These are phyloP conservation scores for Maniola jurtina DNA, from an alignment of 1,140 invertebrate genomes.

Conservation along the genomic window DNA sequence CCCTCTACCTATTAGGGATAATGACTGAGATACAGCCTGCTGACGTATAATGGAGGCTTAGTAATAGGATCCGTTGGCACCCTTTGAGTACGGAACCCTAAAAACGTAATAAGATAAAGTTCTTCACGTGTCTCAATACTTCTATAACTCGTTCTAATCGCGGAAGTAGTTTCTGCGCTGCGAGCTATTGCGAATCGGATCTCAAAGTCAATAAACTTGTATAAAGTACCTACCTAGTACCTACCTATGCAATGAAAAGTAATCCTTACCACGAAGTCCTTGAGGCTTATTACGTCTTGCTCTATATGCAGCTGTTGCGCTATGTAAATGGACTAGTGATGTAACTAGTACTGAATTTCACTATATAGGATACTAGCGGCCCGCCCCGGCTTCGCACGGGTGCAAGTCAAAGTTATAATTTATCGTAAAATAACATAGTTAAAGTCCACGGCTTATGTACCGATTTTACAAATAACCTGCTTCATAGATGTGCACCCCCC, in stretches of 20 bases:
- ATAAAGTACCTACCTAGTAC: too few relatives aligned
- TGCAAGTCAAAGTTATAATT: too few relatives aligned
- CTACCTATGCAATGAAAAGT: constrained; percentile 8
- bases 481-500: too few relatives aligned
- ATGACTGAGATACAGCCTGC: too few relatives aligned
- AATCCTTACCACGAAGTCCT: constrained; percentile 12
- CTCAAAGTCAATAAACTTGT: constrained; percentile 33
- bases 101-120: constrained; percentile 18
- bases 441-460: too few relatives aligned
- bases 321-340: constrained; percentile 3
- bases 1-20: too few relatives aligned
- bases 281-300: constrained; percentile 14
- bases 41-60: too few relatives aligned
- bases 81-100: neutral
- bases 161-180: constrained; percentile 27
- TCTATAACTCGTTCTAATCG: constrained; percentile 19
- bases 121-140: constrained; percentile 15
- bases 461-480: too few relatives aligned
- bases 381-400: too few relatives aligned
- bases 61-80: too few relatives aligned
- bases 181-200: constrained; percentile 27
- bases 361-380: neutral
- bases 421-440: too few relatives aligned
- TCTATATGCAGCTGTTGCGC: constrained; percentile 9
- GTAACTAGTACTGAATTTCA: neutral